These are phyloP conservation scores for Bellardia pandia DNA, from an alignment of 2,888 invertebrate species.

Conservation along the genomic window DNA sequence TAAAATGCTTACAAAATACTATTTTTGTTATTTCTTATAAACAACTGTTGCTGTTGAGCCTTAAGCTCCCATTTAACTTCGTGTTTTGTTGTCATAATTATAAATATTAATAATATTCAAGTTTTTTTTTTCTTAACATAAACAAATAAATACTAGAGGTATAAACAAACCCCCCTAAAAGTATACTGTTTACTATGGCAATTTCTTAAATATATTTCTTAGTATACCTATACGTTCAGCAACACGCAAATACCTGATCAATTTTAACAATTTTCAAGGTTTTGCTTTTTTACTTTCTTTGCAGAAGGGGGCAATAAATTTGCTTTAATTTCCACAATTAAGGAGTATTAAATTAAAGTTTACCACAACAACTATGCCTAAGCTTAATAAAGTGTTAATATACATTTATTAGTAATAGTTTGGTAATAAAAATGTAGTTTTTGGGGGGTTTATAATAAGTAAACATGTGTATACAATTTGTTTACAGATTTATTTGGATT, in stretches of 20 bases:
- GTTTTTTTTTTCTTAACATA: constrained; percentile 2
- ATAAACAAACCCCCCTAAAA: background rate
- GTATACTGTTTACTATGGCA: constrained; percentile 1
- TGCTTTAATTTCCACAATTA: background rate
- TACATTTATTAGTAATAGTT: background rate
- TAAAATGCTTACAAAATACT: constrained; percentile 18
- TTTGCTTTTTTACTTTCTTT: background rate
- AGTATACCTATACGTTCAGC: constrained; percentile 3
- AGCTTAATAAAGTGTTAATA: background rate
- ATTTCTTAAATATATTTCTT: constrained; percentile 14
- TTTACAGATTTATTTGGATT: no score
- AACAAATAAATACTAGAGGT: constrained; percentile 4
- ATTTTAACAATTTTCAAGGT: constrained; percentile 35
- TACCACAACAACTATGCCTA: background rate
- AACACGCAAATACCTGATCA: constrained; percentile 58
- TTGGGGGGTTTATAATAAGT: no score
- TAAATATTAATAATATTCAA: background rate
- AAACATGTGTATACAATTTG: background rate
- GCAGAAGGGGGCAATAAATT: background rate
- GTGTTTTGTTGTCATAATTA: constrained; percentile 52
- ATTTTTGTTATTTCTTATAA: constrained; percentile 60
- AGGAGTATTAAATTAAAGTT: constrained; percentile 15
- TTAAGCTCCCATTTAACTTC: constrained; percentile 17
- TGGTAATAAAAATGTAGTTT: background rate
- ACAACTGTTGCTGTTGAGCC: constrained; percentile 67